phyloP scores from a whole-genome alignment of 2,888 invertebrate species.

The Marasmarcha lunaedactyla region DNA sequence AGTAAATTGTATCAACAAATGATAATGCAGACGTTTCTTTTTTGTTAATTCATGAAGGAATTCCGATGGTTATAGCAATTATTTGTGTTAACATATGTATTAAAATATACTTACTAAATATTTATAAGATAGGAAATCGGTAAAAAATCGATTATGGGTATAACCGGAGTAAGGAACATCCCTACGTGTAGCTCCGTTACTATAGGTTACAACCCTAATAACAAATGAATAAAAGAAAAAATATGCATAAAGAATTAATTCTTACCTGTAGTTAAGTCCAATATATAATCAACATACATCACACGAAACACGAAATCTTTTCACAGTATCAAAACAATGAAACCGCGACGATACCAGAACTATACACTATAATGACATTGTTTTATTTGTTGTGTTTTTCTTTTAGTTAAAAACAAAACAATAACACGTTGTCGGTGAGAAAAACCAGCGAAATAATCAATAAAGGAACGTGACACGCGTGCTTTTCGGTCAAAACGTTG shows the following conservation, averaged over 20 bases:
- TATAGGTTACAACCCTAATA: background rate
- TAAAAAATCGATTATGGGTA: too few species aligned
- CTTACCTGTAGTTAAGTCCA: slow-evolving; percentile 5
- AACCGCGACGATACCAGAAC: slow-evolving; percentile 35
- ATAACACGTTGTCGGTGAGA: slow-evolving; percentile 29
- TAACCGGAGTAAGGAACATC: background rate
- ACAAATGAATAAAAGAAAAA: background rate
- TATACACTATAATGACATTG: slow-evolving; percentile 15
- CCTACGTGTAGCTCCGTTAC: background rate
- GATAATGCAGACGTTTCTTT: too few species aligned
- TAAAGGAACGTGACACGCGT: slow-evolving; percentile 30
- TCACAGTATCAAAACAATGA: slow-evolving; percentile 12
- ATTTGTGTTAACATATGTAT: too few species aligned
- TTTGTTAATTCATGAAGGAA: too few species aligned
- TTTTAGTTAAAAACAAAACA: slow-evolving; percentile 34
- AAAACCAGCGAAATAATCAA: slow-evolving; percentile 32
- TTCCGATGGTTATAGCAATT: too few species aligned
- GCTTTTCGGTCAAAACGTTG: slow-evolving; percentile 18
- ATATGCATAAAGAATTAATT: background rate
- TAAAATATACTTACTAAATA: too few species aligned
- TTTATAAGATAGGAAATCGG: too few species aligned
- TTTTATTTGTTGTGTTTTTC: slow-evolving; percentile 41
- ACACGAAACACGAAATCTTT: background rate
- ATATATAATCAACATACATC: slow-evolving; percentile 6
- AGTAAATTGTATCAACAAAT: too few species aligned